Evolutionary conservation across 2,888 invertebrate genomes (phyloP).

Genomic region (Sphaeridia pumilis): DNA sequence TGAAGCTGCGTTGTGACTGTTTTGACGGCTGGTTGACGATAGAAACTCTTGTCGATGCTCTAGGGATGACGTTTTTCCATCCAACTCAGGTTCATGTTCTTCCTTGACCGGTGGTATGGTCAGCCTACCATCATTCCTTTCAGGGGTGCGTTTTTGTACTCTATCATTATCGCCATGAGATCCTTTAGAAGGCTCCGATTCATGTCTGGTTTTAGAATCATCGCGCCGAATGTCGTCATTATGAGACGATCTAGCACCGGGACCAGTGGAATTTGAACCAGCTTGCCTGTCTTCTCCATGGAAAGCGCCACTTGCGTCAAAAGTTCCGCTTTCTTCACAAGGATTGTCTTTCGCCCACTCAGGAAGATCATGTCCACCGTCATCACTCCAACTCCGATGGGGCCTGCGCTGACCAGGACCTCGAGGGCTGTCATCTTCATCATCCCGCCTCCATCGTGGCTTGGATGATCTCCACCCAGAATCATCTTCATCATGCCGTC

Average conservation of each 20-base stretch:
- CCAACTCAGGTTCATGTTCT: slow-evolving; percentile 27
- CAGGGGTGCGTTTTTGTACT: slow-evolving; percentile 36
- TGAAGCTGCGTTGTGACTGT: no score
- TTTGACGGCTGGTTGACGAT: no score
- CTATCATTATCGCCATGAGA: slow-evolving; percentile 36
- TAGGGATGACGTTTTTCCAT: no score
- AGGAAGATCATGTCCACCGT: slow-evolving; percentile 44
- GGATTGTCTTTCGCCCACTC: slow-evolving; percentile 68
- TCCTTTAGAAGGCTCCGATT: slow-evolving; percentile 34
- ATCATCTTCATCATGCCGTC: slow-evolving; percentile 32
- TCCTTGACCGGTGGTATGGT: slow-evolving; percentile 33
- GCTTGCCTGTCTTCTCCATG: slow-evolving; percentile 50
- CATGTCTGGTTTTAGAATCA: slow-evolving; percentile 27
- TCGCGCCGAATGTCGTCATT: slow-evolving; percentile 16
- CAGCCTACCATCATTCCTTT: slow-evolving; percentile 28
- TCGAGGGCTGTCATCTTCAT: slow-evolving; percentile 31
- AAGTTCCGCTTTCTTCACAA: slow-evolving; percentile 76
- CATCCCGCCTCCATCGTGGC: slow-evolving; percentile 35
- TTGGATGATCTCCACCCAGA: slow-evolving; percentile 33
- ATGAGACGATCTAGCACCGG: slow-evolving; percentile 1
- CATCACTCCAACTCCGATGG: slow-evolving; percentile 36
- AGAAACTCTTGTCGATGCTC: no score
- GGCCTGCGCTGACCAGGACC: slow-evolving; percentile 26
- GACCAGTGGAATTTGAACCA: background rate
- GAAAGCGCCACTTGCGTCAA: slow-evolving; percentile 88